Percentiles rank a stretch among this genome's conserved stretches.
phyloP scores from a whole-genome alignment of 2,888 invertebrate genomes.

The Drosophila acutilabella region DNA sequence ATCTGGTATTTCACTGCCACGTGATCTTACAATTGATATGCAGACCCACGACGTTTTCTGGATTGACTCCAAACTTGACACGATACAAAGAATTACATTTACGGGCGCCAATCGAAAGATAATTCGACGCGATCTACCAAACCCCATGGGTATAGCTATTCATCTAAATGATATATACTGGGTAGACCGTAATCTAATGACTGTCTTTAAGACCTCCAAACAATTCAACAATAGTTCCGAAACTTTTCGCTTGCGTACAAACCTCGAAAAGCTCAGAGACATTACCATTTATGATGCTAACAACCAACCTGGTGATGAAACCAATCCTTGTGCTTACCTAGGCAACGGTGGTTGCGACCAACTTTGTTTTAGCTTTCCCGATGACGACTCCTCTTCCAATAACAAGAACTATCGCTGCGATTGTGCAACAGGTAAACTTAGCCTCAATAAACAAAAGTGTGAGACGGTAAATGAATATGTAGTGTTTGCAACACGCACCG shows the following conservation, averaged over 20 bases:
- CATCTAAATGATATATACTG: conserved; percentile 94
- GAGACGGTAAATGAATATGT: conserved; percentile 94
- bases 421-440: conserved; percentile 95
- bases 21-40: conserved; percentile 96
- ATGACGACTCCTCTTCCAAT: conserved; percentile 86
- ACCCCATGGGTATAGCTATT: conserved; percentile 96
- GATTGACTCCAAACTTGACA: conserved; percentile 98
- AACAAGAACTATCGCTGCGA: conserved; percentile 90
- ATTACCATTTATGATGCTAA: conserved; percentile 95
- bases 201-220: conserved; percentile 93
- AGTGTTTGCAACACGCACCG: conserved; percentile 96
- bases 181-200: conserved; percentile 96
- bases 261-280: conserved; percentile 93
- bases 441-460: conserved; percentile 89
- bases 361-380: conserved; percentile 96
- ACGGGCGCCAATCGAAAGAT: conserved; percentile 92
- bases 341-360: conserved; percentile 96
- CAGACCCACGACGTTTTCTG: conserved; percentile 98
- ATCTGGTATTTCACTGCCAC: conserved; percentile 95
- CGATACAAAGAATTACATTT: conserved; percentile 96
- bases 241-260: conserved; percentile 91
- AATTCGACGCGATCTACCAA: conserved; percentile 94
- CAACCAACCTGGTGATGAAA: conserved; percentile 93
- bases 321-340: conserved; percentile 91
- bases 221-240: conserved; percentile 87